Conservation (phyloP, 2,113 vertebrate species). For the Pterocles orientalis region DNA sequence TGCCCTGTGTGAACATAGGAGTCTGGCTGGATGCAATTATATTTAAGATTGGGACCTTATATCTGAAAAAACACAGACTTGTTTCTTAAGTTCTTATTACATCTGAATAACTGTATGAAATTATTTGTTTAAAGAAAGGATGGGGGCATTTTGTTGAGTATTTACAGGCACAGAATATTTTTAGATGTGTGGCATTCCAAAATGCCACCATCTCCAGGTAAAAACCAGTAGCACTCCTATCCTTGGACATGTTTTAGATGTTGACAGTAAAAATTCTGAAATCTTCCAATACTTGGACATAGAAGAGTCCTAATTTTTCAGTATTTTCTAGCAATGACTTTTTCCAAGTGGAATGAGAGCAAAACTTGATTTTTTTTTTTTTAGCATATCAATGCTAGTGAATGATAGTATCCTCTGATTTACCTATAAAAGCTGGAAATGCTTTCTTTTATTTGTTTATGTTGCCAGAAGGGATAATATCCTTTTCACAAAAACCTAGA, state of each 20-base stretch:
- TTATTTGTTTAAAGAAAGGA: neutral
- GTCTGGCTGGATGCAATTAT: neutral
- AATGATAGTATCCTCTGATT: neutral
- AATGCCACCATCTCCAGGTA: neutral
- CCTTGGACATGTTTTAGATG: neutral
- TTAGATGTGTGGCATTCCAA: neutral
- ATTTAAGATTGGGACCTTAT: neutral
- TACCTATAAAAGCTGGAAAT: neutral
- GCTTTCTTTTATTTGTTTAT: neutral
- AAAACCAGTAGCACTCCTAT: neutral
- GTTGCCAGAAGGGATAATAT: neutral
- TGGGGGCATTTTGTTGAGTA: neutral
- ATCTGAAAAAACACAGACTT: neutral
- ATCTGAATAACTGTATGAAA: neutral
- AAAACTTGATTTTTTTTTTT: neutral
- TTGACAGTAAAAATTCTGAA: neutral
- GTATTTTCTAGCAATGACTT: neutral
- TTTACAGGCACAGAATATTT: neutral
- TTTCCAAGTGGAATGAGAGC: neutral
- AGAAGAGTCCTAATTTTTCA: neutral
- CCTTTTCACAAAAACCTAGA: neutral
- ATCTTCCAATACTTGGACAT: neutral
- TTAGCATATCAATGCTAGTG: neutral
- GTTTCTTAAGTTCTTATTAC: constrained; percentile 46
- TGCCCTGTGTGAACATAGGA: neutral